Evolutionary conservation across 2,888 invertebrate genomes (phyloP).

Genomic region (Nomada flava): DNA sequence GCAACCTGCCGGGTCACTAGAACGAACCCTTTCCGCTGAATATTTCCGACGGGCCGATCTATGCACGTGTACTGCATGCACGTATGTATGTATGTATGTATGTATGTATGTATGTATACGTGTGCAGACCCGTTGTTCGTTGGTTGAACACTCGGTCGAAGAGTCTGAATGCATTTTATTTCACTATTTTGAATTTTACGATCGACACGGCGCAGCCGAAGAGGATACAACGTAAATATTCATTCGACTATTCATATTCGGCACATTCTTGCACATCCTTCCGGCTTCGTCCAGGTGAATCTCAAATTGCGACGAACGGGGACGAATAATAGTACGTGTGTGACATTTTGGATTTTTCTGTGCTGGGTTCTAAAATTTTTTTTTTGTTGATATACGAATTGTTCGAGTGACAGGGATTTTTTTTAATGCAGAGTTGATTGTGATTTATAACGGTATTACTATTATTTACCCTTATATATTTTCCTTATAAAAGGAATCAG

Average conservation of each 20-base stretch:
- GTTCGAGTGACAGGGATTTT: no score
- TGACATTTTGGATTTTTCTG: background rate
- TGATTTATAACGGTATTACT: no score
- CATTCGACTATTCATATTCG: background rate
- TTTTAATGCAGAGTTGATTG: no score
- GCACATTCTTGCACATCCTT: background rate
- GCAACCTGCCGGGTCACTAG: conserved; percentile 55
- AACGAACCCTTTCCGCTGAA: conserved; percentile 49
- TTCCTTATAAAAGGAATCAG: no score
- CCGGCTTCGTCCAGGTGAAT: background rate
- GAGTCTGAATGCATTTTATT: conserved; percentile 17
- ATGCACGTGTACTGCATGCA: background rate
- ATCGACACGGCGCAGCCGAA: conserved; percentile 3
- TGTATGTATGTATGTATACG: background rate
- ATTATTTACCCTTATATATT: no score
- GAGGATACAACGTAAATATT: conserved; percentile 7
- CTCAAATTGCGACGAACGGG: background rate
- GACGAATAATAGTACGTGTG: background rate
- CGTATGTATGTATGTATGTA: background rate
- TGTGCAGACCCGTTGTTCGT: background rate
- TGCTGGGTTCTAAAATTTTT: background rate
- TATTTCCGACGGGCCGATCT: conserved; percentile 27
- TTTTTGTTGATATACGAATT: no score
- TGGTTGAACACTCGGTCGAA: conserved; percentile 30
- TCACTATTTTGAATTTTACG: background rate